These are phyloP conservation scores for Melinaea marsaeus DNA, from an alignment of 2,888 invertebrate genomes.

Conservation along the genomic window DNA sequence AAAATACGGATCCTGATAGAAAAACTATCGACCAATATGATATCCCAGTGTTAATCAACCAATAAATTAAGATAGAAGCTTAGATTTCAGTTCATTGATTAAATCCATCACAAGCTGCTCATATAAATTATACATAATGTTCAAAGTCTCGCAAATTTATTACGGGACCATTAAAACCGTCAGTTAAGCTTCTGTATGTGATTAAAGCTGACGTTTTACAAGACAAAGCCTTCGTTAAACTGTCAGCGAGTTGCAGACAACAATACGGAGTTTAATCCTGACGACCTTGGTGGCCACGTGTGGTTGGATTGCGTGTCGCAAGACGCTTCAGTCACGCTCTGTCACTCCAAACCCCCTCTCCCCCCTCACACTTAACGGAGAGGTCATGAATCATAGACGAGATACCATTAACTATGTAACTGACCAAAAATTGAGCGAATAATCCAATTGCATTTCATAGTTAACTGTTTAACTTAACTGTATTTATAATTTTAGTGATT, in stretches of 20 bases:
- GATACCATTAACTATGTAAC: slow-evolving; percentile 18
- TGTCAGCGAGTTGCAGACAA: slow-evolving; percentile 8
- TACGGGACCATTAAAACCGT: neutral
- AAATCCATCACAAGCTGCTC: neutral
- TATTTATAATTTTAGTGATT: neutral
- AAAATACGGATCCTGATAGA: no score
- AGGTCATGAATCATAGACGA: slow-evolving; percentile 20
- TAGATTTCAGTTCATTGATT: neutral
- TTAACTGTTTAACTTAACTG: slow-evolving; percentile 15
- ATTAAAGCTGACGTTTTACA: slow-evolving; percentile 9
- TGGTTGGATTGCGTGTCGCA: slow-evolving; percentile 46
- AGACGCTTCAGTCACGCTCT: slow-evolving; percentile 44
- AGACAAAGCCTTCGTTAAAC: slow-evolving; percentile 18
- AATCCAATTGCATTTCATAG: slow-evolving; percentile 15
- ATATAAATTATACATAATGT: neutral
- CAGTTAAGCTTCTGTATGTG: slow-evolving; percentile 5
- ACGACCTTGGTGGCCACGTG: slow-evolving; percentile 49
- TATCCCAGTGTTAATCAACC: no score
- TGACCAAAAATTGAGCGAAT: slow-evolving; percentile 19
- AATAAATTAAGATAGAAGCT: no score
- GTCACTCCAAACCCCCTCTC: slow-evolving; percentile 33
- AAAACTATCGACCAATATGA: no score
- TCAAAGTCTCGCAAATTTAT: neutral
- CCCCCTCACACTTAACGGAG: slow-evolving; percentile 27
- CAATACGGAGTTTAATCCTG: slow-evolving; percentile 21